A percentile compares a stretch with the other conserved stretches of the same genome.
These are phyloP conservation scores for Bombus haemorrhoidalis DNA, from an alignment of 1,140 invertebrate species.

Conservation along the genomic window DNA sequence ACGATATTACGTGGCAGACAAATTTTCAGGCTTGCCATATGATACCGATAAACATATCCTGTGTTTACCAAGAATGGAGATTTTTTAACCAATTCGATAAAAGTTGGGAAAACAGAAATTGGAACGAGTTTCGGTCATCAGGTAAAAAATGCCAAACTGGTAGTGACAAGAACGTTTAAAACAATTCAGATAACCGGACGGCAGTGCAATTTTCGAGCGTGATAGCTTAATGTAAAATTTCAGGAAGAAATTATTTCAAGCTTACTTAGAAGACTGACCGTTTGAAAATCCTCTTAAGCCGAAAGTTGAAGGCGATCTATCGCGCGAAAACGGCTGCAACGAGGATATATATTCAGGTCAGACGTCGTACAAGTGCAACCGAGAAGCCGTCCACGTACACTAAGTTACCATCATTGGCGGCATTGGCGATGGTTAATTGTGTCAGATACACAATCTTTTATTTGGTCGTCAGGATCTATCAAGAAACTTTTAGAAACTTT, in stretches of 20 bases:
- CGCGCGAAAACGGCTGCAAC: neutral
- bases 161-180: neutral
- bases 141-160: neutral
- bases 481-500: neutral
- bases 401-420: constrained; percentile 21
- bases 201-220: neutral
- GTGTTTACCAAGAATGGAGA: too few species aligned
- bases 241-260: constrained; percentile 2
- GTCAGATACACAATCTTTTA: constrained; percentile 28
- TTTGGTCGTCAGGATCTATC: neutral
- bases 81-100: too few species aligned
- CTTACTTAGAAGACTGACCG: neutral
- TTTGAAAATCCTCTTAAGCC: constrained; percentile 23
- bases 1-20: too few species aligned
- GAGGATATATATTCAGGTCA: constrained; percentile 68
- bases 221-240: neutral
- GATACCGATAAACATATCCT: too few species aligned
- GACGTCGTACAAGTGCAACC: constrained; percentile 68
- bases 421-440: constrained; percentile 50
- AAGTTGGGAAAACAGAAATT: neutral
- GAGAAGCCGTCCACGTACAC: constrained; percentile 67
- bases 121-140: neutral
- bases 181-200: neutral
- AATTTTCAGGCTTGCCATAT: too few species aligned
- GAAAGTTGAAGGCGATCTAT: constrained; percentile 18